These are phyloP conservation scores for Intellagama lesueurii DNA, from an alignment of 2,797 vertebrate genomes.

Conservation along the genomic window DNA sequence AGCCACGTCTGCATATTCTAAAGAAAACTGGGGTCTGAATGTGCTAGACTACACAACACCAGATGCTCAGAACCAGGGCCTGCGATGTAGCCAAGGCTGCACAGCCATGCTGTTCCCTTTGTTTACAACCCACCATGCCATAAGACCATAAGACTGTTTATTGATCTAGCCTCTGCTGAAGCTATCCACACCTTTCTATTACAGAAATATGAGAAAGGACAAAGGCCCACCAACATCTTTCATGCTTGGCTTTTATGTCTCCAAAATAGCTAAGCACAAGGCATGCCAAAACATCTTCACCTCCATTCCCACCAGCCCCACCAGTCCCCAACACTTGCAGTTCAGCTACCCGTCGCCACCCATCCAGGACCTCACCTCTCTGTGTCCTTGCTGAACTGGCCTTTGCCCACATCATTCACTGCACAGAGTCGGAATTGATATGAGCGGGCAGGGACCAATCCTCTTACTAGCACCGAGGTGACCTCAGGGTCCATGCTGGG, in stretches of 20 bases:
- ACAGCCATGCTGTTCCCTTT: not conserved
- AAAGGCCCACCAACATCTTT: not conserved
- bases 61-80: not conserved
- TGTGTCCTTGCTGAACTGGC: constrained; percentile 96
- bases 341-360: fast-evolving
- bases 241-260: not conserved
- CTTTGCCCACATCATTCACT: constrained; percentile 93
- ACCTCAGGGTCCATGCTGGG: constrained; percentile 90
- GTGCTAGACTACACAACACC: not conserved
- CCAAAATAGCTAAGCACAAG: not conserved
- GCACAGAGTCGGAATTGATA: constrained; percentile 97
- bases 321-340: not conserved
- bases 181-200: not conserved
- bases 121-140: not conserved
- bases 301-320: not conserved
- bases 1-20: not conserved
- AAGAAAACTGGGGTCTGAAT: not conserved
- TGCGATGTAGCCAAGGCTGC: not conserved
- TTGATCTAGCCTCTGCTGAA: too few species aligned
- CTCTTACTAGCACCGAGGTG: constrained; percentile 84
- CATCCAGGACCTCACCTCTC: constrained; percentile 84
- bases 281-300: not conserved
- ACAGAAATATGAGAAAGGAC: not conserved
- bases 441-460: constrained; percentile 92
- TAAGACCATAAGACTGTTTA: not conserved